Conservation (phyloP, 1,140 invertebrate species). For the Mya arenaria region DNA sequence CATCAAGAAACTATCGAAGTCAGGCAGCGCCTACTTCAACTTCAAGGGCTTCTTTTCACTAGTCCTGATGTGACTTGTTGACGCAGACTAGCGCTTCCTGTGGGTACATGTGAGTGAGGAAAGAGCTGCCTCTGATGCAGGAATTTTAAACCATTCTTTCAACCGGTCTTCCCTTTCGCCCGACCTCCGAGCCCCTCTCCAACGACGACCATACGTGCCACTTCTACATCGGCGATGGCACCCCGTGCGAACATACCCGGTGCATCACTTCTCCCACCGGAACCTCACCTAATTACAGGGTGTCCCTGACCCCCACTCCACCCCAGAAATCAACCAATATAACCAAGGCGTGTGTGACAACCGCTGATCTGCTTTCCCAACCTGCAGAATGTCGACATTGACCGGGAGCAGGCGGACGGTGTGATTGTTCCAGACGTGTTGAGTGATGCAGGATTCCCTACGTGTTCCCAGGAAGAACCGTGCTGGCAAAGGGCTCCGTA, state of each 20-base stretch:
- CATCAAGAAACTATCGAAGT: conserved; percentile 74
- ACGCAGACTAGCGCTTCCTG: conserved; percentile 78
- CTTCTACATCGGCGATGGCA: conserved; percentile 66
- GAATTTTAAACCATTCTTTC: conserved; percentile 27
- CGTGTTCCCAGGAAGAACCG: background rate
- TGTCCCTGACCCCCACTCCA: background rate
- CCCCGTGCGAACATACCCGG: conserved; percentile 61
- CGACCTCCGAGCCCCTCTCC: background rate
- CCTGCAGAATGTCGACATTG: conserved; percentile 1
- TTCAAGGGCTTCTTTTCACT: conserved; percentile 76
- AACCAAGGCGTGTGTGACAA: conserved; percentile 36
- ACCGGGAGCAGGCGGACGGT: conserved; percentile 22
- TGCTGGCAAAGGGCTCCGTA: conserved; percentile 17
- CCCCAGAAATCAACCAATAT: conserved; percentile 23
- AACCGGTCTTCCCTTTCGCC: conserved; percentile 1
- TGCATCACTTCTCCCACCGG: conserved; percentile 28
- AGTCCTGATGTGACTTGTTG: conserved; percentile 72
- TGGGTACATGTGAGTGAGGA: conserved; percentile 74
- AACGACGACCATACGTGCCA: background rate
- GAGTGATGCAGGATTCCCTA: conserved; percentile 24
- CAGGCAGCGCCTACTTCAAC: conserved; percentile 72
- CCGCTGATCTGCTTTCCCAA: conserved; percentile 6
- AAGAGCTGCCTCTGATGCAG: conserved; percentile 50
- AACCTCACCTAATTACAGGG: background rate
- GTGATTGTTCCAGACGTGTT: conserved; percentile 33